Evolutionary conservation across 2,888 invertebrate species (phyloP).

Genomic region (Drosophila histrio): DNA sequence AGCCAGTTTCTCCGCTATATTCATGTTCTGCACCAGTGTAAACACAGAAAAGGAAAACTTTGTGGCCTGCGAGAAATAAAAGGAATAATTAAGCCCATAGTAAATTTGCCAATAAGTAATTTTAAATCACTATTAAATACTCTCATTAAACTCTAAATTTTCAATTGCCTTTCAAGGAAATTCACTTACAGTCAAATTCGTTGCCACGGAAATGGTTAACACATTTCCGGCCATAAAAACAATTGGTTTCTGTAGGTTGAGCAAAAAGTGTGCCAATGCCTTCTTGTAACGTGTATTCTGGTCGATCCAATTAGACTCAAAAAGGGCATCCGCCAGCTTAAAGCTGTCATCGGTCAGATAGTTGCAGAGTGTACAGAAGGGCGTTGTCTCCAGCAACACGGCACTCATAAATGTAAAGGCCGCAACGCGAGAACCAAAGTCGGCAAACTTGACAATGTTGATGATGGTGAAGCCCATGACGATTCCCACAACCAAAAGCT

Average conservation of each 20-base stretch:
- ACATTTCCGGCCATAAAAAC: conserved; percentile 71
- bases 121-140: neutral
- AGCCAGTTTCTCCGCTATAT: conserved; percentile 54
- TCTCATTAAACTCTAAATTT: too few species aligned
- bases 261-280: conserved; percentile 61
- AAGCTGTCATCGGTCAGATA: conserved; percentile 63
- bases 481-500: conserved; percentile 68
- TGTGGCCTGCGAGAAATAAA: conserved; percentile 54
- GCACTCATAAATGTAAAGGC: conserved; percentile 54
- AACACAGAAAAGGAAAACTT: conserved; percentile 77
- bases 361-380: conserved; percentile 72
- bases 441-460: conserved; percentile 66
- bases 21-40: conserved; percentile 73
- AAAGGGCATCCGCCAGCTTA: conserved; percentile 63
- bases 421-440: conserved; percentile 55
- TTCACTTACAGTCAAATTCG: conserved; percentile 66
- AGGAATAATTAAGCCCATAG: neutral
- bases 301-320: conserved; percentile 73
- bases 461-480: conserved; percentile 66
- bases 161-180: neutral
- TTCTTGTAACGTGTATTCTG: conserved; percentile 59
- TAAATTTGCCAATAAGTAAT: neutral
- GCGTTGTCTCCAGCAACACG: conserved; percentile 69
- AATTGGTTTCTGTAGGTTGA: conserved; percentile 66
- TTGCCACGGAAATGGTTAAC: conserved; percentile 71